Evolutionary conservation across 2,113 vertebrate species (phyloP).

Genomic region (Atrichornis clamosus): DNA sequence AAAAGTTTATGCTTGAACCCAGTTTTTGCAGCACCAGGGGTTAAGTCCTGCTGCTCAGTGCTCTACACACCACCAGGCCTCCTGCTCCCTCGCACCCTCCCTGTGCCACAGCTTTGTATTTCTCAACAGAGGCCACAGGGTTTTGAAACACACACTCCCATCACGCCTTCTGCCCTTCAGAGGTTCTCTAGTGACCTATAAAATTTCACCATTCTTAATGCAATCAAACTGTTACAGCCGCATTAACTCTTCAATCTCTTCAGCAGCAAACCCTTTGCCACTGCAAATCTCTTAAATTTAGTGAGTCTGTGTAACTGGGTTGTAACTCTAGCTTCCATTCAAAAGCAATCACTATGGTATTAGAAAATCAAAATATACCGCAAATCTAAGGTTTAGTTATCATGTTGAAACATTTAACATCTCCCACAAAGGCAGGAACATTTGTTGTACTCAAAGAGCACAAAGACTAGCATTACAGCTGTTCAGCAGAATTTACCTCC

Average conservation of each 20-base stretch:
- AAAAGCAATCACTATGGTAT: background rate
- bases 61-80: fast-evolving
- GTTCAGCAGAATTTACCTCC: background rate
- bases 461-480: background rate
- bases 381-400: background rate
- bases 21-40: background rate
- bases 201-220: background rate
- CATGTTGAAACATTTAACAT: background rate
- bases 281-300: background rate
- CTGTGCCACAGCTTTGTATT: background rate
- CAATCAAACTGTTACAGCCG: background rate
- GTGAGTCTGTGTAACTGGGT: background rate
- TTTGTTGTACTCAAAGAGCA: background rate
- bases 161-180: background rate
- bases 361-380: background rate
- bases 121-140: background rate
- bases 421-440: background rate
- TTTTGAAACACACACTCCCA: background rate
- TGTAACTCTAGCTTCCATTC: background rate
- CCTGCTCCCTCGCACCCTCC: background rate
- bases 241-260: background rate
- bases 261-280: background rate
- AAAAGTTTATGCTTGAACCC: background rate
- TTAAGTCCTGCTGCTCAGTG: background rate
- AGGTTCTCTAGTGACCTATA: background rate